These are phyloP conservation scores for Agrochola litura DNA, from an alignment of 2,888 invertebrate species.

Conservation along the genomic window DNA sequence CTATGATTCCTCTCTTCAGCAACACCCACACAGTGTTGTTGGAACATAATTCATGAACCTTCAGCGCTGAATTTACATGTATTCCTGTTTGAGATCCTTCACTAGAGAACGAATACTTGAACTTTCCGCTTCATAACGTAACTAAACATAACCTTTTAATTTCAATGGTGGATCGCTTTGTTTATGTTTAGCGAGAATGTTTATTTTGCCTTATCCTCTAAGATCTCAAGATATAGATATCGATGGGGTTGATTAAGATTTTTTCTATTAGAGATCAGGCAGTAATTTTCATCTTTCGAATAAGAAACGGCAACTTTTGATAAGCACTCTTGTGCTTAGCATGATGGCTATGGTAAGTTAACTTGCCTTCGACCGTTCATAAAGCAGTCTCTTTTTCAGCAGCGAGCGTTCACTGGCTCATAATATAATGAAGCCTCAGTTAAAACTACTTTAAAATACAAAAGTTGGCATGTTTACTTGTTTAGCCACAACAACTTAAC, in stretches of 20 bases:
- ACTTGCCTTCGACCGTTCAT: neutral
- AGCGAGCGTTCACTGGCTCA: neutral
- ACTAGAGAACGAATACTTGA: neutral
- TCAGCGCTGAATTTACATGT: conserved; percentile 21
- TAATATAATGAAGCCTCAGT: neutral
- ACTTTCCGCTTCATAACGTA: neutral
- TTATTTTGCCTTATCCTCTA: neutral
- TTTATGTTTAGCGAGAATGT: neutral
- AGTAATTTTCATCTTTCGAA: neutral
- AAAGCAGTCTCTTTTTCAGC: neutral
- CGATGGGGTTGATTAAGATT: neutral
- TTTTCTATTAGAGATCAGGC: neutral
- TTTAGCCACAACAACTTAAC: conserved; percentile 16
- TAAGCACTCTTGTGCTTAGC: neutral
- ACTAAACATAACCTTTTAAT: conserved; percentile 3
- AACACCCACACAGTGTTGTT: conserved; percentile 37
- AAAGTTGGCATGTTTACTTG: conserved; percentile 9
- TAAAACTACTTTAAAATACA: conserved; percentile 14
- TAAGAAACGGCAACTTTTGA: neutral
- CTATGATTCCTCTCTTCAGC: conserved; percentile 5
- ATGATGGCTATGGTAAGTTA: neutral
- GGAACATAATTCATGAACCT: conserved; percentile 34
- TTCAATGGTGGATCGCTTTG: neutral
- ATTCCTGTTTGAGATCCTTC: conserved; percentile 19
- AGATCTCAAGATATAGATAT: neutral